Evolutionary conservation across 1,140 invertebrate genomes (phyloP).

Genomic region (Eueides isabella): DNA sequence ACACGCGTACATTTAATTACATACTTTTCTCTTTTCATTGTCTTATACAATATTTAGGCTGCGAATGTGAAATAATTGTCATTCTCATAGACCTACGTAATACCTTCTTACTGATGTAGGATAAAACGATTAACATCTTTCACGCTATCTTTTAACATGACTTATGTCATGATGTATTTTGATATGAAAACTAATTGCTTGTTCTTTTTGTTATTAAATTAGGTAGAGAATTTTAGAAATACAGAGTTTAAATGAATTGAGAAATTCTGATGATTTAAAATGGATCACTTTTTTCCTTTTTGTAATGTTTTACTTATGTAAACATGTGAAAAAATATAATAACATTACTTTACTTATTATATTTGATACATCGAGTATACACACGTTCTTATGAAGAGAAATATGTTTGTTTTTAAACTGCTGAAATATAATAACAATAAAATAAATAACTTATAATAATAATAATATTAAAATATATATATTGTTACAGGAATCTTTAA

Average conservation of each 20-base stretch:
- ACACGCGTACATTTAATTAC: neutral
- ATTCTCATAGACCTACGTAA: conserved; percentile 27
- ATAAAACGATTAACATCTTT: conserved; percentile 45
- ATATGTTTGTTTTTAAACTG: too few relatives aligned
- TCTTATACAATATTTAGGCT: conserved; percentile 34
- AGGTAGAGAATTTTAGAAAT: too few relatives aligned
- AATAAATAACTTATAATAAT: neutral
- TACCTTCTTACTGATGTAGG: conserved; percentile 21
- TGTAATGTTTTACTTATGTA: too few relatives aligned
- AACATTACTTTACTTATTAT: too few relatives aligned
- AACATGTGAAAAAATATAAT: too few relatives aligned
- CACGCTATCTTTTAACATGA: conserved; percentile 33
- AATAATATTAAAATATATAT: conserved; percentile 12
- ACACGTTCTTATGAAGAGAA: too few relatives aligned
- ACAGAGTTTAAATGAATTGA: too few relatives aligned
- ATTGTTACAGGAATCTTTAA: conserved; percentile 79
- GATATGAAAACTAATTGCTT: conserved; percentile 11
- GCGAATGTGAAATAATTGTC: conserved; percentile 23
- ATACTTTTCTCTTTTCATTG: conserved; percentile 17
- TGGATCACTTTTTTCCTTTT: too few relatives aligned
- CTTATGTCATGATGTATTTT: conserved; percentile 2
- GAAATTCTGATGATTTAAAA: too few relatives aligned
- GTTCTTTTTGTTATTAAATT: neutral
- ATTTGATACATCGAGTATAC: too few relatives aligned
- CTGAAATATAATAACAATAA: neutral